Conservation (phyloP, 2,113 vertebrate genomes). For the Cyprinodon variegatus region DNA sequence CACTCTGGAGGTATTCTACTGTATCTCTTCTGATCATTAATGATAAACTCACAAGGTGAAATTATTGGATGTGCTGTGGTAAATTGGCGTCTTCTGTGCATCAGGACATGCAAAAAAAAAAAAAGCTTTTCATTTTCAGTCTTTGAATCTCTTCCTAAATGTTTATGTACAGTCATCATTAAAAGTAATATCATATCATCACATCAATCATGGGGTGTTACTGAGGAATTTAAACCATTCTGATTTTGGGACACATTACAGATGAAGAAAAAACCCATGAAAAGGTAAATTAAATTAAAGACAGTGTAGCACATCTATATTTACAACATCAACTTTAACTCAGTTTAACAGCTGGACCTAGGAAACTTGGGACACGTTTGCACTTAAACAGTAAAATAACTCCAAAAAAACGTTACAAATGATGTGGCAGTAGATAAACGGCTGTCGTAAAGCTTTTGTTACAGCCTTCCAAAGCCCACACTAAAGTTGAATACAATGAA, state of each 20-base stretch:
- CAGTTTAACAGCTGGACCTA: too few relatives aligned
- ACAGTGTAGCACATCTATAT: too few relatives aligned
- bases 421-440: too few relatives aligned
- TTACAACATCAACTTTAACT: too few relatives aligned
- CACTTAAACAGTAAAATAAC: too few relatives aligned
- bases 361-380: too few relatives aligned
- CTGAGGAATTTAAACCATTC: background rate
- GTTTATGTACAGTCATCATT: background rate
- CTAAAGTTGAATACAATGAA: too few relatives aligned
- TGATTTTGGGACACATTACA: background rate
- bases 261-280: too few relatives aligned
- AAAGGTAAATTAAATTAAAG: too few relatives aligned
- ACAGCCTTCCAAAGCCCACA: too few relatives aligned
- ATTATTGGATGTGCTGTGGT: constrained; percentile 73
- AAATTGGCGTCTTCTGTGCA: constrained; percentile 48
- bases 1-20: background rate
- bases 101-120: constrained; percentile 55
- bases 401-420: too few relatives aligned
- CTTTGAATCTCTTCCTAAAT: constrained; percentile 35
- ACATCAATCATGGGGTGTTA: background rate
- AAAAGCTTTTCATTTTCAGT: constrained; percentile 45
- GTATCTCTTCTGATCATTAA: constrained; percentile 58
- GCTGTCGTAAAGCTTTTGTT: too few relatives aligned
- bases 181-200: background rate
- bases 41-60: constrained; percentile 71